These are phyloP conservation scores for Heliopora coerulea DNA, from an alignment of 92 coral and sea anemone genomes.

Conservation along the genomic window DNA sequence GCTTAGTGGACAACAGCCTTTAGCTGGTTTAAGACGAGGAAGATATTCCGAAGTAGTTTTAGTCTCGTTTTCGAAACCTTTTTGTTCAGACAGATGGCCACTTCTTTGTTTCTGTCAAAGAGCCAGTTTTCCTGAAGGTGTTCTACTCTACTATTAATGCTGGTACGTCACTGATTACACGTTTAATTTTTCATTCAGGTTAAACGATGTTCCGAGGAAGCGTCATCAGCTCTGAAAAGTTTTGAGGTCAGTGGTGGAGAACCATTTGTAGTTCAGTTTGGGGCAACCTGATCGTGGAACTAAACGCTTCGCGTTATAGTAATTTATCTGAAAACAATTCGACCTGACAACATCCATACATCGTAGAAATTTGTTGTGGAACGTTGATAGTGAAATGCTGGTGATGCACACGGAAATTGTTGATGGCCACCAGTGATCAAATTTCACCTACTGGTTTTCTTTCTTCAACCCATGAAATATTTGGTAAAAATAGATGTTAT, in stretches of 20 bases:
- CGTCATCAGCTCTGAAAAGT: conserved; percentile 72
- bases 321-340: not conserved
- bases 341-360: not conserved
- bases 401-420: not conserved
- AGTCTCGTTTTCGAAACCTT: no score
- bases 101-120: no score
- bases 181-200: conserved; percentile 48
- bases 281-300: conserved; percentile 65
- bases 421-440: not conserved
- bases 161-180: not conserved
- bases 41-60: no score
- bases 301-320: not conserved
- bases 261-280: conserved; percentile 89
- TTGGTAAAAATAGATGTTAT: not conserved
- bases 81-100: no score
- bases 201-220: conserved; percentile 76
- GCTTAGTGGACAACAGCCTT: no score
- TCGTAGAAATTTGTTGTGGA: not conserved
- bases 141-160: no score
- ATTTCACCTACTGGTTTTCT: not conserved
- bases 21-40: no score
- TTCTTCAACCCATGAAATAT: not conserved
- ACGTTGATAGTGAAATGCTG: not conserved
- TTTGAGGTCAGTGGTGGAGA: conserved; percentile 86
- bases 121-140: no score